phyloP scores from a whole-genome alignment of 2,113 vertebrate genomes.

The Hiodon alosoides region DNA sequence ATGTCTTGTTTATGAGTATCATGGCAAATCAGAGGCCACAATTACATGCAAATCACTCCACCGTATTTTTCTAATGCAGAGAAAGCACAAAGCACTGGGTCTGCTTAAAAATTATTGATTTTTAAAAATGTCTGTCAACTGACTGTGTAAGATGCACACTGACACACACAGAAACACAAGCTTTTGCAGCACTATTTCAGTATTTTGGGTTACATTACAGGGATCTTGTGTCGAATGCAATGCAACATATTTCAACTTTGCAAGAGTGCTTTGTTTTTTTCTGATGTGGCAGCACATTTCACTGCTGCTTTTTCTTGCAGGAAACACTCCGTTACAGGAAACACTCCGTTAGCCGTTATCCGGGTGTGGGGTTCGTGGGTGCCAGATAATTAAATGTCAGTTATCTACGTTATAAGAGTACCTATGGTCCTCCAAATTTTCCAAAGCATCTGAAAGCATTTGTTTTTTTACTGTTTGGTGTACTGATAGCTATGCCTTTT shows the following conservation, averaged over 20 bases:
- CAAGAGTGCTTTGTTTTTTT: no score
- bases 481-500: slow-evolving; percentile 34
- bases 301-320: no score
- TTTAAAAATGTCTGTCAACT: background rate
- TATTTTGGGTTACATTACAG: background rate
- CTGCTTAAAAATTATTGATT: background rate
- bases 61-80: slow-evolving; percentile 8
- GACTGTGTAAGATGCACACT: background rate
- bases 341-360: no score
- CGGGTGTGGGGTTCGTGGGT: no score
- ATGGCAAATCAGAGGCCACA: slow-evolving; percentile 44
- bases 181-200: background rate
- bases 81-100: background rate
- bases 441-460: slow-evolving; percentile 44
- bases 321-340: no score
- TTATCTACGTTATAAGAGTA: no score
- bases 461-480: slow-evolving; percentile 50
- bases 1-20: slow-evolving; percentile 59
- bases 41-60: slow-evolving; percentile 47
- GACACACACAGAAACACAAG: background rate
- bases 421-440: slow-evolving; percentile 1
- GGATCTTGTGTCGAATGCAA: no score
- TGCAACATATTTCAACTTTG: no score
- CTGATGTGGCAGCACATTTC: no score
- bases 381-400: no score